A percentile compares a stretch with the other conserved stretches of the same genome.
phyloP scores from a whole-genome alignment of 1,140 invertebrate genomes.

The Thalassaphorura encarpata region DNA sequence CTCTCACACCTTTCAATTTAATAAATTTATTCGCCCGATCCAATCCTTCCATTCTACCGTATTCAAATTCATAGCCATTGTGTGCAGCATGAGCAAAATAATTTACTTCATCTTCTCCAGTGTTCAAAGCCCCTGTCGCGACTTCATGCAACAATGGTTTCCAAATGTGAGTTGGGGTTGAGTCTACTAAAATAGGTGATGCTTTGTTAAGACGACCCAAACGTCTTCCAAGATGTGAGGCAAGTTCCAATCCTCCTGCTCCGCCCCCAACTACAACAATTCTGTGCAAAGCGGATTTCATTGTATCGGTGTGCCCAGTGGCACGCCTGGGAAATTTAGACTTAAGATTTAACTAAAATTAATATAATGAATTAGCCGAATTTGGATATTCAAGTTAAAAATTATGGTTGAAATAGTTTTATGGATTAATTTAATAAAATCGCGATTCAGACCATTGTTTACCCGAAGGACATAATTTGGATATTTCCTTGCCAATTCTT shows the following conservation, averaged over 20 bases:
- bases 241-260: background rate
- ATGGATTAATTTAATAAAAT: too few relatives aligned
- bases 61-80: conserved; percentile 5
- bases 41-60: conserved; percentile 9
- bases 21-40: background rate
- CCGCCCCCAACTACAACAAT: conserved; percentile 2
- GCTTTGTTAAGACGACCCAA: background rate
- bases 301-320: too few relatives aligned
- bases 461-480: too few relatives aligned
- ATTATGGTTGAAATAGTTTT: too few relatives aligned
- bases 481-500: too few relatives aligned
- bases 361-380: too few relatives aligned
- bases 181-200: background rate
- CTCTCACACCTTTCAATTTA: too few relatives aligned
- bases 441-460: too few relatives aligned
- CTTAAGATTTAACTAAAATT: too few relatives aligned
- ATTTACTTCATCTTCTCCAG: conserved; percentile 10
- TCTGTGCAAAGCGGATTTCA: too few relatives aligned
- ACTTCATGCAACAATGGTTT: conserved; percentile 17
- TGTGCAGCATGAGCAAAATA: conserved; percentile 7
- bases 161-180: conserved; percentile 2
- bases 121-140: conserved; percentile 1
- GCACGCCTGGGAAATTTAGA: too few relatives aligned
- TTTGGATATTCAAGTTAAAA: too few relatives aligned
- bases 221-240: background rate